Base-by-base conservation (phyloP, 2,888 invertebrate species). In the Frankliniella fusca region DNA sequence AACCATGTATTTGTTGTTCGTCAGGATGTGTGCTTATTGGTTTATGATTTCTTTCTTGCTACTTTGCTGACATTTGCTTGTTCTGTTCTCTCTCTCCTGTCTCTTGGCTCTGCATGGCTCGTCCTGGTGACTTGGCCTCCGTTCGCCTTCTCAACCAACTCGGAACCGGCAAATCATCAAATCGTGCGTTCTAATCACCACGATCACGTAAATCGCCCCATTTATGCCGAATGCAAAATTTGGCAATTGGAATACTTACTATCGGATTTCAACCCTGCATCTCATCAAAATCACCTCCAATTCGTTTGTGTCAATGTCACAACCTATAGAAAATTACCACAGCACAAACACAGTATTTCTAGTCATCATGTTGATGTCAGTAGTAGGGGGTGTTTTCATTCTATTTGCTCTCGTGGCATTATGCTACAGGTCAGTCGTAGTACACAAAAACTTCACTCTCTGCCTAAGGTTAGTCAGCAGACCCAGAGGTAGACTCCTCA, bases 361-460 rank as follows among this genome's bases (percentile, higher is more conserved):
- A 93, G 97, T 97, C 91, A 95, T 94, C 93, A 95, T 96, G 92
- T 95, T 97, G 93, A 97, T 97, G 94, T 96, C 96, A 92, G 96
- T 97, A 93, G 97, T 97, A 93, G 97, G 97, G 94, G 96, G 97
- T 93, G 97, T 97, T 93, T 97, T 97, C 94, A 94, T 97, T 92
- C 93, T 96, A 93, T 97, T 97, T 94, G 96, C 97, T 92, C 94
- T 96, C 93, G 95, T 97, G 95, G 97, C 97, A 92, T 95, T 97
- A 93, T 97, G 97, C 95, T 97, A 97, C 95, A 96, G 97, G 96
- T 96, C 96, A 95, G 96, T 96, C 93, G 96, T 96, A 94, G 96
- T 96, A 94, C 95, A 96, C 95, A 95, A 95, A 95, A 96, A 95
- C 95, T 95, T 95, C 95, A 95, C 95, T 94, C 95, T 95, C 93